Conservation (phyloP, 2,888 invertebrate genomes). For the Strigamia transsilvanica region DNA sequence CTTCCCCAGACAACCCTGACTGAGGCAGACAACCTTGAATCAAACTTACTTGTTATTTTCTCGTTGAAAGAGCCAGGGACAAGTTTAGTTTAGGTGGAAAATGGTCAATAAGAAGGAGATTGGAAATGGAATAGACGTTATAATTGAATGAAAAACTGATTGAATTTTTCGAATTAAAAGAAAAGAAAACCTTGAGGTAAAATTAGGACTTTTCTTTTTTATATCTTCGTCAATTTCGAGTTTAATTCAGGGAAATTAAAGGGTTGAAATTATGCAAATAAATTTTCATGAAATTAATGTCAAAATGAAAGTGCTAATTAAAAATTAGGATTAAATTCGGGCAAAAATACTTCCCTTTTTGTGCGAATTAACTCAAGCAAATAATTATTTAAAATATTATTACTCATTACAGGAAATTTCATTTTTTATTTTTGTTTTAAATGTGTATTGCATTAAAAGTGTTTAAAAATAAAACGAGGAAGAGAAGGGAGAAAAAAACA, state of each 20-base stretch:
- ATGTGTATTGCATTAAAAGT: not conserved
- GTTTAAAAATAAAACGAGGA: not conserved
- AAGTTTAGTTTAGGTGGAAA: not conserved
- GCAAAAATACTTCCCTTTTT: no score
- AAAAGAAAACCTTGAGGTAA: not conserved
- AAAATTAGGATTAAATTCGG: not conserved
- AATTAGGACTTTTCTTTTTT: not conserved
- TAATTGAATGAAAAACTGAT: not conserved
- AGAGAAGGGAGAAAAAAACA: not conserved
- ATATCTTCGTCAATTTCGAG: not conserved
- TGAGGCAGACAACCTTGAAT: constrained; percentile 46
- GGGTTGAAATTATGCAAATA: not conserved
- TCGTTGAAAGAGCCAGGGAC: constrained; percentile 32
- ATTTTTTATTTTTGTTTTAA: no score
- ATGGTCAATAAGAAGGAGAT: not conserved
- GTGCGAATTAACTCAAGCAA: no score
- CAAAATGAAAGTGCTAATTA: not conserved
- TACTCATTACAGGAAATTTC: no score
- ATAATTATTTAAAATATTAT: no score
- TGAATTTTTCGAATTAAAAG: not conserved
- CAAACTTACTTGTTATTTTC: constrained; percentile 32
- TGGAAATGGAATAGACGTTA: not conserved
- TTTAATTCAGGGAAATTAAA: not conserved
- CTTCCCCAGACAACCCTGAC: constrained; percentile 42
- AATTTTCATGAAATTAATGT: not conserved